Percentiles rank a stretch among this genome's conserved stretches.
Evolutionary conservation across 2,797 vertebrate genomes (phyloP).

Genomic region (Avahi laniger): DNA sequence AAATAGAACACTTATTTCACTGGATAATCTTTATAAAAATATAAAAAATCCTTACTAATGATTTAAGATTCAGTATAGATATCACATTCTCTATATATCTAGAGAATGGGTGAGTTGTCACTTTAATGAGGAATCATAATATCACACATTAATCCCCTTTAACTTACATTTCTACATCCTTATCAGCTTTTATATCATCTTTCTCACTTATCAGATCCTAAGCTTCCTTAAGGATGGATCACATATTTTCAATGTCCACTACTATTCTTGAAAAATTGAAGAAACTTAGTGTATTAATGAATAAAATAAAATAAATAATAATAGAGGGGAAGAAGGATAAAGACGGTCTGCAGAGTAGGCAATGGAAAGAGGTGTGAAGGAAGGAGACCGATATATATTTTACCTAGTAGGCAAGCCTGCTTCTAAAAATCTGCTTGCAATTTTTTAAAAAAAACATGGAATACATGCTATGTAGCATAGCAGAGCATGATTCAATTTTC

Average conservation of each 20-base stretch:
- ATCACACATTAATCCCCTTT: not conserved
- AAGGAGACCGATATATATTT: not conserved
- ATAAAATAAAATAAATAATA: not conserved
- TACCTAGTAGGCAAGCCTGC: not conserved
- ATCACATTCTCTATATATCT: not conserved
- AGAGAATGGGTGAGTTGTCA: not conserved
- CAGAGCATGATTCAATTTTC: conserved; percentile 58
- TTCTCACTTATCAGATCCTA: not conserved
- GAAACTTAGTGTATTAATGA: not conserved
- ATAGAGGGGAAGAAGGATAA: not conserved
- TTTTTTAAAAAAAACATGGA: conserved; percentile 18
- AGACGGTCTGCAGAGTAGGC: not conserved
- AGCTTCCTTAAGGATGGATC: not conserved
- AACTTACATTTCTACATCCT: not conserved
- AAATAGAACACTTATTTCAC: not conserved
- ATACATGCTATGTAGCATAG: not conserved
- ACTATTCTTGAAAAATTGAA: not conserved
- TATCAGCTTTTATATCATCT: not conserved
- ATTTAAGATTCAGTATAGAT: not conserved
- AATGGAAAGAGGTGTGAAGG: rapidly evolving
- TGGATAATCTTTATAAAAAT: not conserved
- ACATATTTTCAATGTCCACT: not conserved
- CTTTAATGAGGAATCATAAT: not conserved
- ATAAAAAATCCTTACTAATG: not conserved
- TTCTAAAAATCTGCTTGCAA: conserved; percentile 33